Evolutionary conservation across 1,140 invertebrate genomes (phyloP), one percentile per base, ranked within the genome.

Genomic region (Idris sp.): DNA sequence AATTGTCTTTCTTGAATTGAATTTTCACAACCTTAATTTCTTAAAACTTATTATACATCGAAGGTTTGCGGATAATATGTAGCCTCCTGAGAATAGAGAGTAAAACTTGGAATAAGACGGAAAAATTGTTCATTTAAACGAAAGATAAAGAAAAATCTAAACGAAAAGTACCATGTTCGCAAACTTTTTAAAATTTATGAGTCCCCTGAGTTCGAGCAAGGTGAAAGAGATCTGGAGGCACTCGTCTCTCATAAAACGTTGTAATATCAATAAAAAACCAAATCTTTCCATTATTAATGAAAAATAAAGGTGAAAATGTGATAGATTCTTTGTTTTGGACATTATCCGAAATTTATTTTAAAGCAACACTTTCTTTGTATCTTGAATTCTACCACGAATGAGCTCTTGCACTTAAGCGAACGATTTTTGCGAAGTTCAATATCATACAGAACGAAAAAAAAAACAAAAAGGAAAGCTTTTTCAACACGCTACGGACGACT

Each of bases 121-220:
- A 38, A 28, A 46, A 53, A 65, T 54, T 25, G 53, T 30, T 26
- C 1, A 5, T 13, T 8, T 46, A 2, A 1, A 14, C 3, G 43
- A 41, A 56, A 51, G 59, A 43, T 43, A 28, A 30, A 51, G 49
- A 44, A 49, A 54, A 22, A 68, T n/a, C 8, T 15, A 0, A 19
- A 26, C 11, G 30, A 25, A 46, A 64, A 44, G 67, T 67, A 67
- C 30, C 44, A 28, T 36, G 64, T 41, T 53, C 33, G 62, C 33
- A 38, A 79, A 78, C 49, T 80, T 75, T 38, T 33, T 35, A 38
- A 54, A 78, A 80, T 82, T 82, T 82, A 80, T 79, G 48, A 64
- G 3, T 30, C 80, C 79, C 77, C 15, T 25, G 79, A 67, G 74
- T 44, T 53, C 35, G 44, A 10, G 40, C 6, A 28, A 41, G 46